Percentiles rank a stretch among this genome's conserved stretches.
Conservation (phyloP, 2,113 vertebrate genomes). For the Microcebus jonahi region DNA sequence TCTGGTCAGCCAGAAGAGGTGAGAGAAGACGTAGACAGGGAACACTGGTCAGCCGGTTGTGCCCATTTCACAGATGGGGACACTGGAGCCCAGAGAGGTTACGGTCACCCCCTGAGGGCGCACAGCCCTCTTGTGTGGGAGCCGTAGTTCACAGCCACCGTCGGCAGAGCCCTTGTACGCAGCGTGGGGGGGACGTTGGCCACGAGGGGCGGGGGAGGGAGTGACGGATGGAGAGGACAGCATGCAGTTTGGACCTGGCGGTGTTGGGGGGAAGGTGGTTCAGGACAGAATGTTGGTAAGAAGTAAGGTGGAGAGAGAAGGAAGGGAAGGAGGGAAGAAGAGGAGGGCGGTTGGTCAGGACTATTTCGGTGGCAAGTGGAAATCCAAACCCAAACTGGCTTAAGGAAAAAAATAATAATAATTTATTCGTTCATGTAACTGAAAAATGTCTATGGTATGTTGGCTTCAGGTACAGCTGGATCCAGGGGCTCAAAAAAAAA, state of each 20-base stretch:
- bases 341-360: not conserved
- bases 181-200: not conserved
- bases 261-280: not conserved
- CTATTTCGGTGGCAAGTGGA: not conserved
- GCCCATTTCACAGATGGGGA: not conserved
- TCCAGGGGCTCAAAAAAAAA: not conserved
- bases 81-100: not conserved
- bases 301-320: not conserved
- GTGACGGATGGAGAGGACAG: not conserved
- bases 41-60: not conserved
- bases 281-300: not conserved
- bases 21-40: not conserved
- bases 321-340: too few relatives aligned
- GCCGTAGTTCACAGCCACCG: not conserved
- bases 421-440: not conserved
- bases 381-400: not conserved
- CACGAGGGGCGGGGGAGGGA: not conserved
- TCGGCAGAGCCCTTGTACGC: not conserved
- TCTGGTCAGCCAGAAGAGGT: not conserved
- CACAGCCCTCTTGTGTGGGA: not conserved
- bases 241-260: not conserved
- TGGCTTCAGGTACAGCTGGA: conserved; percentile 1
- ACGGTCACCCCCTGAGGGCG: not conserved
- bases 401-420: not conserved
- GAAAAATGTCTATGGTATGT: not conserved